Evolutionary conservation across 2,888 invertebrate genomes (phyloP), one percentile per base, ranked within the genome.

Genomic region (Drosophila eohydei): DNA sequence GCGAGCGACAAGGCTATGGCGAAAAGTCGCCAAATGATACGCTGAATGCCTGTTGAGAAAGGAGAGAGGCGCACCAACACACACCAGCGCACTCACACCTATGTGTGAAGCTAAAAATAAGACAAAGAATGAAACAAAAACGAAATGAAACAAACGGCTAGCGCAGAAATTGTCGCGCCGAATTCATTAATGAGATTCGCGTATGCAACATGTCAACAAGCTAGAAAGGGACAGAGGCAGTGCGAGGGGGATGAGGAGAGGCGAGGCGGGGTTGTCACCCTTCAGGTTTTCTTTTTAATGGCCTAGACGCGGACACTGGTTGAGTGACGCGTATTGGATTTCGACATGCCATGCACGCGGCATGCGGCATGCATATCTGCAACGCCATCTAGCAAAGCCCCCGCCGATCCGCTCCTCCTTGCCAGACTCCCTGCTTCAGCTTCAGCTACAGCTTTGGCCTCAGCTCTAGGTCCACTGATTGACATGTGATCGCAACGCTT

Each of bases 151-250:
- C 28, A 44, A 59, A 41, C 38, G 57, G 48, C 61, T 52, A 73
- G 69, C 34, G 58, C 68, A 43, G 59, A 69, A 79, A 85, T 82
- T 81, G 79, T 79, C 63, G 65, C 80, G 55, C 72, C 89, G 80
- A 81, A 88, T 84, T 87, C 86, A 88, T 87, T 87, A 87, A 87
- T 87, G 88, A 89, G 86, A 78, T 83, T 76, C 84, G 82, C 76
- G 78, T 81, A 83, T 83, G 82, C 76, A 80, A 76, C 81, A 89
- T 85, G 89, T 85, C 82, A 71, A 46, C 71, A 62, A 6, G 56
- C n/a, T 21, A 9, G 40, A 38, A 26, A 36, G 54, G 9, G 38
- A 36, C 36, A 9, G 32, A 26, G 28, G n/a, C 4, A 28, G 4
- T 1, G 28, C 2, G 5, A 2, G 2, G 9, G 44, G 66, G 65